Evolutionary conservation across 2,113 vertebrate species (phyloP), one percentile per base, ranked within the genome.

Genomic region (Mandrillus leucophaeus): DNA sequence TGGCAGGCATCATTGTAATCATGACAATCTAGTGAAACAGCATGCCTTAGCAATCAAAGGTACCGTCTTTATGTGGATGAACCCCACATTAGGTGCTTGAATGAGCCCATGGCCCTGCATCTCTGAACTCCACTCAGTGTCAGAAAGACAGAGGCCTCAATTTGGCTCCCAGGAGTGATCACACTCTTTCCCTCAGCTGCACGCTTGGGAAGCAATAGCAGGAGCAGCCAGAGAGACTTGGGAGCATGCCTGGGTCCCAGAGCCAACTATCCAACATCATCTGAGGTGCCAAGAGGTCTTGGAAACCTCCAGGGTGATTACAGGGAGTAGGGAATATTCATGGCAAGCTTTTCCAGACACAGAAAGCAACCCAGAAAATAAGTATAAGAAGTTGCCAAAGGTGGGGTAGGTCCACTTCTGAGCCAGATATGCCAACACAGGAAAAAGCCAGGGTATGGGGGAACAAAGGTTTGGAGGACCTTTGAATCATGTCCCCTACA

Each of bases 191-290:
- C 57, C 27, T 5, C 93, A 96, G 97, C 85, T 98, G 88, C 88
- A 48, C 22, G 50, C 38, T 93, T 23, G 2, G 70, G 70, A 95
- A 96, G 95, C 97, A 97, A 38, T 20, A 78, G 81, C 30, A 38
- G 81, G 20, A 27, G 83, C 93, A 87, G 97, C 97, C 97, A 98
- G 90, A 55, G 89, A 94, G 96, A 95, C 85, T 98, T 98, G 97
- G 95, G 97, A 70, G 85, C 84, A 85, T 95, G 97, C 95, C 97
- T 64, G 30, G 73, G 82, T 75, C 81, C 83, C 93, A 76, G n/a
- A 91, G 96, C 97, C 97, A 98, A 97, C 81, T 89, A 78, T 75
- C 30, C 18, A 30, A 90, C 90, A 93, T 95, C 84, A 95, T 89
- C 92, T 13, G 66, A 97, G 94, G 92, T 96, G 88, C 78, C 3